Base-by-base conservation (phyloP, 2,113 vertebrate genomes). In the Labeo rohita region DNA sequence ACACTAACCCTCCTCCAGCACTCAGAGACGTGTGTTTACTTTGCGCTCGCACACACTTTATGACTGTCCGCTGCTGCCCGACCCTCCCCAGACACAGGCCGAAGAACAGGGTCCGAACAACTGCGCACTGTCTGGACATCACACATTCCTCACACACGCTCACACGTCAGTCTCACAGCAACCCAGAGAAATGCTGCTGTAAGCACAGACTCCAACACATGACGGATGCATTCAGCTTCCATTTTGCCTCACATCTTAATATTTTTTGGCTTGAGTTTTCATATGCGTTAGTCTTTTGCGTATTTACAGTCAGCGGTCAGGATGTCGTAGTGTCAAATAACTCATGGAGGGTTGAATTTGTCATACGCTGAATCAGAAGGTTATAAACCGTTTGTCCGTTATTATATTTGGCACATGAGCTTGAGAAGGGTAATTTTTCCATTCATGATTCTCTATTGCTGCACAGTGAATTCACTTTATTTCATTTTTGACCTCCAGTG, bases 121-220 rank as follows among this genome's bases (percentile, higher is more conserved):
- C 91, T 91, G 94, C 93, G 89, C 94, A 85, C 89, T 87, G 88
- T 87, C 90, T 86, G 61, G 83, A 92, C 93, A 93, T 95, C 94
- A 95, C 92, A 93, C 94, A 94, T 95, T 95, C 92, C 92, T 93
- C 91, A 84, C 77, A 85, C 61, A 75, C 28, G 34, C 80, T 68
- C 43, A 74, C 43, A 84, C 50, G 82, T 77, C 73, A 77, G 92
- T 95, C 87, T 92, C 95, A 65, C 91, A 91, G 93, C 94, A 95
- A 95, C 93, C n/a, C 65, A 88, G 89, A 92, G 88, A 91, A 90
- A 88, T 87, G 91, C 92, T 89, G 70, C 87, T 87, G 87, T 91
- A 91, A 92, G 90, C 89, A 92, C 15, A 2, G 39, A 34, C 8
- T 86, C 28, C 66, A 52, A 72, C 56, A 70, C 23, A 36, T 70